A percentile compares a stretch with the other conserved stretches of the same genome.
These are phyloP conservation scores for Trichonephila clavata DNA, from an alignment of 1,140 invertebrate species.

Conservation along the genomic window DNA sequence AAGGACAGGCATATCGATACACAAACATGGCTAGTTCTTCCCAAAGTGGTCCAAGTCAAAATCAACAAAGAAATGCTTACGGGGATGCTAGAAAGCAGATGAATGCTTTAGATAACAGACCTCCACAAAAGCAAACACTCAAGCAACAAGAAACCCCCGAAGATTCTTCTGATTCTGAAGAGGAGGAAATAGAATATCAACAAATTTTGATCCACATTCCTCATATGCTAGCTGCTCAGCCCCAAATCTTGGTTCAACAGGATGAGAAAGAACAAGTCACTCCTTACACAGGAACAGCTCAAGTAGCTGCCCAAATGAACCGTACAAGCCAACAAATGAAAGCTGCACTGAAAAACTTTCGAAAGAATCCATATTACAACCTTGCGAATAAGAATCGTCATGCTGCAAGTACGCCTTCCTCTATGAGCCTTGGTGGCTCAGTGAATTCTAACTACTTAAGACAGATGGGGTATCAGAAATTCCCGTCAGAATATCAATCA, in stretches of 20 bases:
- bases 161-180: neutral
- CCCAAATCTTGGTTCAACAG: constrained; percentile 17
- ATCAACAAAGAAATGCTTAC: neutral
- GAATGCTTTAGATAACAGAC: neutral
- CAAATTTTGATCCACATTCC: constrained; percentile 69
- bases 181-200: constrained; percentile 19
- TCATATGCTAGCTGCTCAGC: neutral
- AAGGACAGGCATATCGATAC: neutral
- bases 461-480: neutral
- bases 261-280: neutral
- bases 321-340: neutral
- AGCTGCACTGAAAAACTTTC: neutral
- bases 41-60: neutral
- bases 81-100: neutral
- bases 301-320: neutral
- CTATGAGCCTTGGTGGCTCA: neutral
- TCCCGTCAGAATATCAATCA: neutral
- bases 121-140: neutral
- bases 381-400: neutral
- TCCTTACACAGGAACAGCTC: neutral
- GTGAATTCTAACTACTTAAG: neutral
- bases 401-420: neutral
- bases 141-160: neutral
- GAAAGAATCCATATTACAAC: neutral
- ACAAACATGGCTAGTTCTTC: neutral